These are phyloP conservation scores for Drosophila ustulata DNA, from an alignment of 2,888 invertebrate species.

Conservation along the genomic window DNA sequence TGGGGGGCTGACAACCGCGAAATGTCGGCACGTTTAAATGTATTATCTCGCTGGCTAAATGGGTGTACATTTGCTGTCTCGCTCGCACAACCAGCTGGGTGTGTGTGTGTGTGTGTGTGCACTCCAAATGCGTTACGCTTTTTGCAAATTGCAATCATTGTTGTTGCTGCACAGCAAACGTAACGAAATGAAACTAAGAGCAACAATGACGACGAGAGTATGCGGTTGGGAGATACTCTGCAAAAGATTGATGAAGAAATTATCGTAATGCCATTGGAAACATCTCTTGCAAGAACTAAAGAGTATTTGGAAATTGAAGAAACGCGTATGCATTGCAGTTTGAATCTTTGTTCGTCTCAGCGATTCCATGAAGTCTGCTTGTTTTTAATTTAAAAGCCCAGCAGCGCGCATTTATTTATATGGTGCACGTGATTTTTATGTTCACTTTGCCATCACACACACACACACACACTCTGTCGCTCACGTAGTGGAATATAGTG, in stretches of 20 bases:
- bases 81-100: slow-evolving; percentile 1
- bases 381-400: slow-evolving; percentile 77
- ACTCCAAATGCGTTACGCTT: slow-evolving; percentile 64
- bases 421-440: slow-evolving; percentile 70
- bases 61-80: slow-evolving; percentile 25
- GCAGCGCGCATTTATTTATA: slow-evolving; percentile 70
- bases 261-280: no score
- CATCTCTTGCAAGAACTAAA: background rate
- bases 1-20: slow-evolving; percentile 41
- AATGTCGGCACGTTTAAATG: slow-evolving; percentile 65
- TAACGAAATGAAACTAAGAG: slow-evolving; percentile 40
- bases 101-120: slow-evolving; percentile 30
- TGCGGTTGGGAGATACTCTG: background rate
- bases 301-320: background rate
- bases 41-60: slow-evolving; percentile 59
- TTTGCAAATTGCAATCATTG: slow-evolving; percentile 74
- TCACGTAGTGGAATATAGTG: slow-evolving; percentile 21
- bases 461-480: slow-evolving; percentile 1
- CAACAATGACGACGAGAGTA: background rate
- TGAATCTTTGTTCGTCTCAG: slow-evolving; percentile 29
- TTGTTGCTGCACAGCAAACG: slow-evolving; percentile 40
- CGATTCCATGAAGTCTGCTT: slow-evolving; percentile 60
- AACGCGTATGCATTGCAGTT: slow-evolving; percentile 2
- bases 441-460: slow-evolving; percentile 27
- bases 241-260: background rate